A percentile compares a stretch with the other conserved stretches of the same genome.
Evolutionary conservation across 2,113 vertebrate species (phyloP).

Genomic region (Spizaetus ornatus): DNA sequence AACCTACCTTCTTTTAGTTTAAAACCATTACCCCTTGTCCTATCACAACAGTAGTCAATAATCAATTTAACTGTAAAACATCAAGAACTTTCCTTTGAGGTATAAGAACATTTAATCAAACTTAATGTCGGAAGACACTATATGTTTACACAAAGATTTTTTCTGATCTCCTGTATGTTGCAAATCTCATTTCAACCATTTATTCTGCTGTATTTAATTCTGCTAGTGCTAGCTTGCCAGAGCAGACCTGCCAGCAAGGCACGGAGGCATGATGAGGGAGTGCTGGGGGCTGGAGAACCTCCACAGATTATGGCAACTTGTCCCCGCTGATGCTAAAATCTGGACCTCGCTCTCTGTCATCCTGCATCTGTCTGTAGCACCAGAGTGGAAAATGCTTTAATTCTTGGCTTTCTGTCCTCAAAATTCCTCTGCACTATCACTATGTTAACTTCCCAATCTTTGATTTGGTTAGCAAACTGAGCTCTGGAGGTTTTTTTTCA

Average conservation of each 20-base stretch:
- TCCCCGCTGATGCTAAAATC: background rate
- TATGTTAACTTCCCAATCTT: background rate
- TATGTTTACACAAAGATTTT: background rate
- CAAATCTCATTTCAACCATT: background rate
- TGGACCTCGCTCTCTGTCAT: background rate
- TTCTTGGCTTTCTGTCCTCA: background rate
- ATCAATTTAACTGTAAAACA: background rate
- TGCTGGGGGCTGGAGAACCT: background rate
- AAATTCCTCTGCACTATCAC: background rate
- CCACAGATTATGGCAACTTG: background rate
- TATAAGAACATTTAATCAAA: background rate
- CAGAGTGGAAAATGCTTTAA: background rate
- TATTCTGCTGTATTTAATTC: background rate
- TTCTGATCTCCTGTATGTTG: background rate
- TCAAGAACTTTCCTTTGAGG: background rate
- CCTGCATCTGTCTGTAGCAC: background rate
- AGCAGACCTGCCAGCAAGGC: background rate
- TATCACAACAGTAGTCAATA: background rate
- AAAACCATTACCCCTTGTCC: background rate
- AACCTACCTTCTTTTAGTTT: background rate
- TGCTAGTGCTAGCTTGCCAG: background rate
- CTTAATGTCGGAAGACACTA: background rate
- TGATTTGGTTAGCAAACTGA: background rate
- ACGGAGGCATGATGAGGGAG: fast-evolving
- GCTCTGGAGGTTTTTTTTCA: background rate